Conservation (phyloP, 2,113 vertebrate species). For the Xiphophorus maculatus region DNA sequence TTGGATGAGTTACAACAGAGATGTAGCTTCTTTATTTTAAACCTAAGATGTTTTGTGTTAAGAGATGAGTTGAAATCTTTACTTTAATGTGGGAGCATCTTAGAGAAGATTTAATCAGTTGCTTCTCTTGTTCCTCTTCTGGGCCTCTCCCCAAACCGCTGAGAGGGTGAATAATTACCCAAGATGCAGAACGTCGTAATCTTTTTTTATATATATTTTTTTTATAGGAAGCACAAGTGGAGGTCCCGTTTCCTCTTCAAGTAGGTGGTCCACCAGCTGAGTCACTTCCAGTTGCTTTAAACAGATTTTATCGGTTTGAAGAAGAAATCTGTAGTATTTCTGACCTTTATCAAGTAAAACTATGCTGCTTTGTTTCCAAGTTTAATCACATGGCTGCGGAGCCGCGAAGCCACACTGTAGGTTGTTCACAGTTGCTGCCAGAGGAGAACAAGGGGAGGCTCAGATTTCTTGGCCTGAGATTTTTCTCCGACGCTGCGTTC, state of each 20-base stretch:
- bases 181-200: constrained; percentile 30
- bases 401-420: constrained; percentile 43
- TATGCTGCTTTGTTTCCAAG: constrained; percentile 23
- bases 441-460: constrained; percentile 62
- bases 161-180: constrained; percentile 55
- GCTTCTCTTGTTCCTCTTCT: constrained; percentile 12
- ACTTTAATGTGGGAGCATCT: not conserved
- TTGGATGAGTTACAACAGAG: no score
- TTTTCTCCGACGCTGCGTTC: constrained; percentile 68
- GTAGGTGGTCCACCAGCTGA: constrained; percentile 46
- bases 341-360: constrained; percentile 10
- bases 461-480: constrained; percentile 65
- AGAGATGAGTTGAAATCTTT: no score
- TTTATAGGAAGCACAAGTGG: constrained; percentile 32
- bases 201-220: not conserved
- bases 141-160: constrained; percentile 50
- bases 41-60: no score
- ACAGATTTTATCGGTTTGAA: constrained; percentile 1
- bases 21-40: no score
- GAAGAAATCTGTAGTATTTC: not conserved
- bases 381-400: constrained; percentile 63
- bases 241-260: constrained; percentile 47
- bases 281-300: constrained; percentile 3
- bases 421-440: constrained; percentile 46
- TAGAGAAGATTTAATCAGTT: not conserved